These are phyloP conservation scores for Hestina assimilis DNA, from an alignment of 1,140 invertebrate species.

Conservation along the genomic window DNA sequence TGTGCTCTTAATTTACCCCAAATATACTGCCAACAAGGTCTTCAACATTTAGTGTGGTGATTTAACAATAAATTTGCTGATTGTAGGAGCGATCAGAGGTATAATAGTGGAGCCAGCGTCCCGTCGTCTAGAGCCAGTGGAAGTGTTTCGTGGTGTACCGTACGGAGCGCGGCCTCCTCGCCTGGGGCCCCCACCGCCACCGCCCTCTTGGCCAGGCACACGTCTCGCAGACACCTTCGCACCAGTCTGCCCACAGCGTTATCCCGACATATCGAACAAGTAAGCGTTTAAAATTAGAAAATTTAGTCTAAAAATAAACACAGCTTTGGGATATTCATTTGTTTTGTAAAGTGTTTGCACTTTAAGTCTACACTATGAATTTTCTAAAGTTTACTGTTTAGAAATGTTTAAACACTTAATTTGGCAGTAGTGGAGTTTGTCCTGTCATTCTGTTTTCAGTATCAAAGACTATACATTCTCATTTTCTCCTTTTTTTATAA, in stretches of 20 bases:
- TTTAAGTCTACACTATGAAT: no score
- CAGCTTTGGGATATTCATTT: background rate
- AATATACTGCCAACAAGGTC: no score
- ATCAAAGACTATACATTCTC: no score
- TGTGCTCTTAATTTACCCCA: no score
- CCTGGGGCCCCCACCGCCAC: slow-evolving; percentile 84
- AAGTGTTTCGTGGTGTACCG: slow-evolving; percentile 89
- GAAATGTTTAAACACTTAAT: no score
- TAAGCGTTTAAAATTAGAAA: slow-evolving; percentile 20
- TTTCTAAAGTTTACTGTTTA: no score
- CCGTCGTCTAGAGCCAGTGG: slow-evolving; percentile 87
- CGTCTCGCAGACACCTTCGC: slow-evolving; percentile 86
- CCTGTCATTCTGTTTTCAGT: no score
- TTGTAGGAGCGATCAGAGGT: slow-evolving; percentile 83
- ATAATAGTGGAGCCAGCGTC: slow-evolving; percentile 87
- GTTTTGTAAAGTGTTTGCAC: no score
- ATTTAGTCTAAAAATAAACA: no score
- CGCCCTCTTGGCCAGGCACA: slow-evolving; percentile 85
- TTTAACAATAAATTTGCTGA: background rate
- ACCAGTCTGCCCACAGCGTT: slow-evolving; percentile 87
- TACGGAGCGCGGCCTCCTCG: slow-evolving; percentile 90
- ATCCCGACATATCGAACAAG: slow-evolving; percentile 85
- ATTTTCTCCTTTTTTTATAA: no score
- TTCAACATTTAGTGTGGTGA: no score
- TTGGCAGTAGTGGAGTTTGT: no score